phyloP scores from a whole-genome alignment of 1,140 invertebrate species.

The Papilio glaucus region DNA sequence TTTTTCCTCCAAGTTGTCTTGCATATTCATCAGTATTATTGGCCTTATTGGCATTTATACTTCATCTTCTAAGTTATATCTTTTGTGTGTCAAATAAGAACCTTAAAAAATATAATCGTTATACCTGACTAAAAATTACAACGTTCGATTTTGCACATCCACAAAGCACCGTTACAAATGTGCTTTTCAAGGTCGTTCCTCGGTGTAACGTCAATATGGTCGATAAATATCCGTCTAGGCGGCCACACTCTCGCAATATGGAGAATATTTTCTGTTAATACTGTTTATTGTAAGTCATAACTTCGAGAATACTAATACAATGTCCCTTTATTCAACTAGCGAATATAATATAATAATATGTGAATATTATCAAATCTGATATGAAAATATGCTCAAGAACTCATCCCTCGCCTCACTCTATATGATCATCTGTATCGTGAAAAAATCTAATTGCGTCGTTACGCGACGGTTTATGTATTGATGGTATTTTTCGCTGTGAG shows the following conservation, averaged over 20 bases:
- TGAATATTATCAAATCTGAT: background rate
- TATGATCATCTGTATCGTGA: slow-evolving; percentile 27
- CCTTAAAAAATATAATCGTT: no score
- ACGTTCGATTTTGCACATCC: background rate
- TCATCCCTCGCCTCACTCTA: background rate
- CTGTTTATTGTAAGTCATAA: no score
- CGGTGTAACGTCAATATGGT: slow-evolving; percentile 9
- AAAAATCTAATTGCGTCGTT: slow-evolving; percentile 22
- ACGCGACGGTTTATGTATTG: background rate
- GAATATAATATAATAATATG: background rate
- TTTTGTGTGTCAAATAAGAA: no score
- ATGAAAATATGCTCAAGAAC: slow-evolving; percentile 11
- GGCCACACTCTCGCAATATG: slow-evolving; percentile 2
- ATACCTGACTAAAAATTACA: background rate
- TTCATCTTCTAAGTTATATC: no score
- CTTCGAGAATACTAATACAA: no score
- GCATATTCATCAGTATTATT: no score
- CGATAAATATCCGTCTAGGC: slow-evolving; percentile 9
- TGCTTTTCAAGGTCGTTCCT: background rate
- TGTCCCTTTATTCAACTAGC: background rate
- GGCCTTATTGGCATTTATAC: no score
- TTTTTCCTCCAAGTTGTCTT: no score
- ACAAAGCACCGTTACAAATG: background rate
- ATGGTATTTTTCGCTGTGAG: slow-evolving; percentile 22
- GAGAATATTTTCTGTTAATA: background rate